Evolutionary conservation across 2,888 invertebrate genomes (phyloP).

Genomic region (Morpho helenor): DNA sequence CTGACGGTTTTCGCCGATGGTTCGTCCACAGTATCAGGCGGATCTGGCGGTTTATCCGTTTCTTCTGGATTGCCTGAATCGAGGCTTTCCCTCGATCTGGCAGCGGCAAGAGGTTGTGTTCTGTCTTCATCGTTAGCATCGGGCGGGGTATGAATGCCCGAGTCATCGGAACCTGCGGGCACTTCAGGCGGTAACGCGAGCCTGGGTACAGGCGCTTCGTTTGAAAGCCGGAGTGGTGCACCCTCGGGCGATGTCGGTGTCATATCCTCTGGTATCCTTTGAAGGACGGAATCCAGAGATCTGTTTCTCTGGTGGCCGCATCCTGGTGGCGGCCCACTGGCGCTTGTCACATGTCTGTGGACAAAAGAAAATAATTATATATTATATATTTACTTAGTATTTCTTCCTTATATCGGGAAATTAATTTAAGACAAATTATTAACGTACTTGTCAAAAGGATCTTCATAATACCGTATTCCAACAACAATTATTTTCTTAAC

Average conservation of each 20-base stretch:
- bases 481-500: constrained; percentile 71
- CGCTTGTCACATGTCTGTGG: constrained; percentile 69
- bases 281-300: constrained; percentile 93
- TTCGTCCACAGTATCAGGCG: constrained; percentile 52
- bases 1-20: constrained; percentile 53
- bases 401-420: background rate
- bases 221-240: constrained; percentile 58
- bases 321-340: constrained; percentile 69
- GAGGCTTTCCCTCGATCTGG: constrained; percentile 86
- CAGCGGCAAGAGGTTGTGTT: constrained; percentile 67
- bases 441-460: constrained; percentile 67
- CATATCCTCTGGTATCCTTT: constrained; percentile 92
- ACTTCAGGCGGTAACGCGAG: constrained; percentile 72
- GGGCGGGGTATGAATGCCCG: constrained; percentile 81
- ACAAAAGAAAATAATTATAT: constrained; percentile 40
- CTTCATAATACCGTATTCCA: constrained; percentile 69
- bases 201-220: constrained; percentile 76
- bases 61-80: constrained; percentile 84
- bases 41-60: constrained; percentile 72
- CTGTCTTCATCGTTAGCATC: constrained; percentile 73
- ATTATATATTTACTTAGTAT: background rate
- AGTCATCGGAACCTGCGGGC: constrained; percentile 87
- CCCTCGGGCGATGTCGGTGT: constrained; percentile 76
- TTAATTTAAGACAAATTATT: background rate
- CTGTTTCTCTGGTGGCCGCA: constrained; percentile 92